A percentile compares a stretch with the other conserved stretches of the same genome.
phyloP scores from a whole-genome alignment of 2,888 invertebrate species.

The Entomobrya multifasciata region DNA sequence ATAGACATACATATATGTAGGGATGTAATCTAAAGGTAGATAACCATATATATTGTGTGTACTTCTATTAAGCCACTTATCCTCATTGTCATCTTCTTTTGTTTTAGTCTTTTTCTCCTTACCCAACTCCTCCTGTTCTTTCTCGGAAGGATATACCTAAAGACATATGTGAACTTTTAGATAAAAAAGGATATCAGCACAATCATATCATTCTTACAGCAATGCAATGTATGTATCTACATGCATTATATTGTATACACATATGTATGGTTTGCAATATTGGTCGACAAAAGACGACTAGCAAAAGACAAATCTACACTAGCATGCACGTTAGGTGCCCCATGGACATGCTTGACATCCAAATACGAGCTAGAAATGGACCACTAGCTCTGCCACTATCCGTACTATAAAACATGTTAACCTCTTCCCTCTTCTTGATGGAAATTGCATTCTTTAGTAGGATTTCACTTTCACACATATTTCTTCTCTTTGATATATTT shows the following conservation, averaged over 20 bases:
- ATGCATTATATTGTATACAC: slow-evolving; percentile 2
- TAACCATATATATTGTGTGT: neutral
- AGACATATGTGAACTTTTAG: neutral
- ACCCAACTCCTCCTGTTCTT: neutral
- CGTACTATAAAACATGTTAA: no score
- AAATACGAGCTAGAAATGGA: slow-evolving; percentile 21
- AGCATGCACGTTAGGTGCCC: neutral
- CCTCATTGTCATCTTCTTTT: slow-evolving; percentile 59
- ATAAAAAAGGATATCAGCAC: neutral
- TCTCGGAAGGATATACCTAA: neutral
- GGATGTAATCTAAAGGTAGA: no score
- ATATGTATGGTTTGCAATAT: neutral
- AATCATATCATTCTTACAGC: neutral
- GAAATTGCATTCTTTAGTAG: slow-evolving; percentile 60
- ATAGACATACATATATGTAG: neutral
- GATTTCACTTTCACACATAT: slow-evolving; percentile 70
- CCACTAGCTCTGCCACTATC: neutral
- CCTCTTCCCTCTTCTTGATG: neutral
- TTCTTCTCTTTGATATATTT: slow-evolving; percentile 70
- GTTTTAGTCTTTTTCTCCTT: slow-evolving; percentile 20
- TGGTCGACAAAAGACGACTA: slow-evolving; percentile 13
- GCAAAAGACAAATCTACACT: slow-evolving; percentile 50
- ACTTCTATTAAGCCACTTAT: slow-evolving; percentile 37
- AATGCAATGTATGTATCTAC: slow-evolving; percentile 5
- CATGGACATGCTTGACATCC: slow-evolving; percentile 48